Base-by-base conservation (phyloP, 2,113 vertebrate species). In the Thunnus thynnus region DNA sequence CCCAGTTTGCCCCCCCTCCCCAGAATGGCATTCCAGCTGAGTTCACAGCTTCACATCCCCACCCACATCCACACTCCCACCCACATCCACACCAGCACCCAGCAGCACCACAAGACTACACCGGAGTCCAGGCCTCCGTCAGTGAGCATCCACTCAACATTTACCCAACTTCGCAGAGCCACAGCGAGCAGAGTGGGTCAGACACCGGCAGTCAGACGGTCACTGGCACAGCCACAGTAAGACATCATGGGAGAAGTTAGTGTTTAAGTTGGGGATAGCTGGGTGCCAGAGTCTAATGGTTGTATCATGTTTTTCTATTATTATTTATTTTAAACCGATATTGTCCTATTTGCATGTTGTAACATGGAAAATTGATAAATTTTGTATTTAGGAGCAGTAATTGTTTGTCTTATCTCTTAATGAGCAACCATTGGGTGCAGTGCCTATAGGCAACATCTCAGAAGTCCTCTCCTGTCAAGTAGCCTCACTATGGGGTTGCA, bases 181-280 rank as follows among this genome's bases (percentile, higher is more conserved):
- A 98, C 96, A 95, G 94, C 0, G 98, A 98, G 94, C 97, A 95
- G 86, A 96, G 94, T 48, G 95, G 94, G 6, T 90, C 96, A 17
- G 97, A 98, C 92, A 94, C 94, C 80, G 95, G 94, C 89, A 94
- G 95, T 92, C 97, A 98, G 94, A 96, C 96, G 25, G 97, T 98
- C 92, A 97, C 97, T 50, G 97, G 97, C 93, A 99, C 97, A 75
- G 97, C 97, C 94, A 98, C 98, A 96, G 98, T 98, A 98, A 98
- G 97, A 95, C 44, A 72, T 62, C 25, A 36, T 50, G 25, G 27
- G 27, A 58, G 4, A 54, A 30, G 36, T 7, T 41, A 10, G 5
- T 27, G 25, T 36, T 72, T 41, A 18, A 41, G 2, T 41, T 56
- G 5, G 5, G 2, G 0, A n/a, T 32, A 4, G 7, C 12, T 64